Conservation (phyloP, 2,797 vertebrate species). For the Cirrhinus molitorella region DNA sequence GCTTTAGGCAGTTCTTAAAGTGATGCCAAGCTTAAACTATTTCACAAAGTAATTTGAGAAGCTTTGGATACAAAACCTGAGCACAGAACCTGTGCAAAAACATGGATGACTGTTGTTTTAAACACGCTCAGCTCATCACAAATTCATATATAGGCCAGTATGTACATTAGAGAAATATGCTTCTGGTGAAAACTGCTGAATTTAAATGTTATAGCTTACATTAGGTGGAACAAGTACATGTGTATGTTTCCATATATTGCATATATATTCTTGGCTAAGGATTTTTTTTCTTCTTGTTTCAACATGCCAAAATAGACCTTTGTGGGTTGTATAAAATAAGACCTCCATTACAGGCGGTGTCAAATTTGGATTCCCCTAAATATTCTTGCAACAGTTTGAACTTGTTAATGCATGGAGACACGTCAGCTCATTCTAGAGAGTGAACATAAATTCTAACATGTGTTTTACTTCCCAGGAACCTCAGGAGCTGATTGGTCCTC, state of each 20-base stretch:
- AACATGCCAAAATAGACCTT: not conserved
- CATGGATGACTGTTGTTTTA: not conserved
- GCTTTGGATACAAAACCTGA: not conserved
- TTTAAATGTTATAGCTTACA: not conserved
- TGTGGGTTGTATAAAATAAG: not conserved
- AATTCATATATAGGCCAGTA: not conserved
- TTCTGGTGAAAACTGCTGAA: not conserved
- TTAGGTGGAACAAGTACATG: not conserved
- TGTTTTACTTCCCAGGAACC: slow-evolving; percentile 56
- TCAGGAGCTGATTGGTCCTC: slow-evolving; percentile 32
- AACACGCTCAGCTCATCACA: not conserved
- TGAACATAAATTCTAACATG: slow-evolving; percentile 52
- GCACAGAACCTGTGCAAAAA: not conserved
- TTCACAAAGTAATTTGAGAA: not conserved
- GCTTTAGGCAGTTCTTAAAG: slow-evolving; percentile 30
- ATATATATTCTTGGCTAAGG: not conserved
- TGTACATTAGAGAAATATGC: not conserved
- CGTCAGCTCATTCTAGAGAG: slow-evolving; percentile 37
- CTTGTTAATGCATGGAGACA: slow-evolving; percentile 31
- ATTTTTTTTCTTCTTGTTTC: not conserved
- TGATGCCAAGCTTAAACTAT: slow-evolving; percentile 27
- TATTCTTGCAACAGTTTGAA: not conserved
- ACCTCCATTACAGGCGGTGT: not conserved
- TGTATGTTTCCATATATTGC: not conserved
- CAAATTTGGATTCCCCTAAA: not conserved